phyloP scores from a whole-genome alignment of 2,797 vertebrate species.

The Channallabes apus region DNA sequence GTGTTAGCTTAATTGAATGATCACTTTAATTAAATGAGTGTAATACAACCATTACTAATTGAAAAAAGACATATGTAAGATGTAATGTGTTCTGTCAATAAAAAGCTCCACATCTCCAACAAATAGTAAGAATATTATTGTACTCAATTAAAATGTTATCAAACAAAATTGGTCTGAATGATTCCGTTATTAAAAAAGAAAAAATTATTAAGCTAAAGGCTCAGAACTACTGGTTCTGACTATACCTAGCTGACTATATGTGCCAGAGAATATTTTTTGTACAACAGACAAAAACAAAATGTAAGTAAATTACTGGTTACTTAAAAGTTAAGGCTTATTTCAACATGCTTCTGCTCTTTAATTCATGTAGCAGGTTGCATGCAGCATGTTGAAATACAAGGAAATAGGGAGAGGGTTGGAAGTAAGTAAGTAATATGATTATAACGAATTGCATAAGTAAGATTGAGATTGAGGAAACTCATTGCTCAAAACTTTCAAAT shows the following conservation, averaged over 20 bases:
- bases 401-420: neutral
- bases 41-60: neutral
- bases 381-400: neutral
- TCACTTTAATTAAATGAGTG: neutral
- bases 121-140: neutral
- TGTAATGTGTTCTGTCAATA: neutral
- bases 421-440: neutral
- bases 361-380: neutral
- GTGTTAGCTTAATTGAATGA: neutral
- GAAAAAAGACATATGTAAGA: neutral
- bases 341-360: neutral
- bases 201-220: neutral
- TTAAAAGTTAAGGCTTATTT: neutral
- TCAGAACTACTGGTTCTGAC: neutral
- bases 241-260: neutral
- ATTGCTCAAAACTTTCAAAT: slow-evolving; percentile 17
- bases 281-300: neutral
- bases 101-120: neutral
- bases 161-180: neutral
- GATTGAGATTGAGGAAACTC: slow-evolving; percentile 5
- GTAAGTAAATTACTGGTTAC: neutral
- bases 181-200: too few relatives aligned
- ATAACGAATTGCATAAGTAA: neutral
- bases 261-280: neutral
- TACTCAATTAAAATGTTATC: neutral